Evolutionary conservation across 2,113 vertebrate genomes (phyloP), one percentile per base, ranked within the genome.

Genomic region (Pelecanus crispus): DNA sequence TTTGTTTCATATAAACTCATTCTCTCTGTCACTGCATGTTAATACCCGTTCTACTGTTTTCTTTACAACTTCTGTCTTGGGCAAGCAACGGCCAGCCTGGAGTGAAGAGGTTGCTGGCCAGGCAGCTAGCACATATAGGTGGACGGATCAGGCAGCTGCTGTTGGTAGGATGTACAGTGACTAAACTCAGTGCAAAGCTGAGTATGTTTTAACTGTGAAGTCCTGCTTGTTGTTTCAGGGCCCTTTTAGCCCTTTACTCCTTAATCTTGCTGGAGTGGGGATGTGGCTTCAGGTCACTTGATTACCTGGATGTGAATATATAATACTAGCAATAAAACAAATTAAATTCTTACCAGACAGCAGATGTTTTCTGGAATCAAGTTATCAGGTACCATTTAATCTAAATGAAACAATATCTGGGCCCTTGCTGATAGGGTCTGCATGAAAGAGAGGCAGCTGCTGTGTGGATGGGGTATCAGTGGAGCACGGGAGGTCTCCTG

Each of bases 21-120:
- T 36, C 40, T 79, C 17, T 65, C 29, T 73, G 32, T 53, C 36
- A 34, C 2, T 1, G 6, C 7, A 49, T 0, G 0, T 45, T 73
- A 80, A 15, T 50, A 68, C 45, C 2, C 2, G 5, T 58, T n/a
- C 40, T n/a, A 25, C 3, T 0, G 0, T 40, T 88, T 82, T 70
- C 38, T 7, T 58, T 58, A 22, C 6, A 21, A 26, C 8, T 7
- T 34, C 16, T 50, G 4, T 25, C 17, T 6, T 40, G 49, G 44
- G 24, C 17, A 82, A 10, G 38, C 73, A 17, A 32, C 8, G 16
- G 13, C 6, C 21, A 61, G 17, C 28, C 22, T 58, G 24, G 17
- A 52, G 29, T 9, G 17, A 34, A 36, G 73, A 12, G 36, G 9
- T n/a, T 49, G 4, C 40, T 61, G n/a, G 20, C 3, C 28, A 22